Conservation (phyloP, 2,888 invertebrate genomes). For the Hymenopus coronatus region DNA sequence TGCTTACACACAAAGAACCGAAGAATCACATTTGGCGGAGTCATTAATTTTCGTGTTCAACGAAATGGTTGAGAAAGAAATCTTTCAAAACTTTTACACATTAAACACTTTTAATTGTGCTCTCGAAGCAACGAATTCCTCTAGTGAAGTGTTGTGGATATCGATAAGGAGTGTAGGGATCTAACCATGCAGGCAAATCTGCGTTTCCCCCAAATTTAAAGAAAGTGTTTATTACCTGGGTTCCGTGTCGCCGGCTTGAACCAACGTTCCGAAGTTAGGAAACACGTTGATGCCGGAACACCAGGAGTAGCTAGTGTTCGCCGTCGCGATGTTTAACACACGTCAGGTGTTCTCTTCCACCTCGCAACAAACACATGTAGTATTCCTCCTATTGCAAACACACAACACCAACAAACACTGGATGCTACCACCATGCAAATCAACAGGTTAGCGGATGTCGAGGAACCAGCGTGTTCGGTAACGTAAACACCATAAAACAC, state of each 20-base stretch:
- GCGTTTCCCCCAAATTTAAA: neutral
- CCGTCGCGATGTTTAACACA: neutral
- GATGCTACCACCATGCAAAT: neutral
- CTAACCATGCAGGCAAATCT: no score
- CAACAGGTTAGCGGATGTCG: no score
- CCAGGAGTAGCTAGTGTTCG: neutral
- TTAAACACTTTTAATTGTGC: no score
- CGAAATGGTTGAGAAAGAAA: no score
- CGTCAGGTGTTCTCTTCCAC: neutral
- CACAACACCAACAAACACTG: neutral
- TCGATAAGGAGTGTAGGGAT: no score
- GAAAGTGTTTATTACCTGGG: constrained; percentile 24
- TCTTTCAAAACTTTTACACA: no score
- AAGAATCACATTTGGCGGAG: no score
- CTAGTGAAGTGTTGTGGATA: no score
- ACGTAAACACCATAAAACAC: neutral
- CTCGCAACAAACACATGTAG: neutral
- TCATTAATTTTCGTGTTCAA: no score
- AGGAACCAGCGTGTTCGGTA: neutral
- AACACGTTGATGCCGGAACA: constrained; percentile 27
- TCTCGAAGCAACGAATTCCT: no score
- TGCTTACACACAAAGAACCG: no score
- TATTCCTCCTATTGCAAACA: neutral
- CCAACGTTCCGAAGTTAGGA: constrained; percentile 24
- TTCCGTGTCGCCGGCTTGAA: constrained; percentile 28